Percentiles rank a stretch among this genome's conserved stretches.
Evolutionary conservation across 2,113 vertebrate genomes (phyloP).

Genomic region (Thamnaconus septentrionalis): DNA sequence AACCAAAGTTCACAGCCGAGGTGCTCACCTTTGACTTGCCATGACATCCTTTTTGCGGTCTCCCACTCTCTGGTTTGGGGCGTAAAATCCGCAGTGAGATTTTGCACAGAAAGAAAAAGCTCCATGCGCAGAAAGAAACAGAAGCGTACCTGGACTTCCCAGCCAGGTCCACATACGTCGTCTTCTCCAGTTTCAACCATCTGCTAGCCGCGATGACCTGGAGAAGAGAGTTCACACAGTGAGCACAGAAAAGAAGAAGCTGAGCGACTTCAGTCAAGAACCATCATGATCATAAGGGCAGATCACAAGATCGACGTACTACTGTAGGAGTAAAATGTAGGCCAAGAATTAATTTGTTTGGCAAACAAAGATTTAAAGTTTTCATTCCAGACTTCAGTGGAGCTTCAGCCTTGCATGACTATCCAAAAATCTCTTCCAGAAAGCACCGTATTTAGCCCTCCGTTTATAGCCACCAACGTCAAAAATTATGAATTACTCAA

Average conservation of each 20-base stretch:
- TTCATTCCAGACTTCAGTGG: too few species aligned
- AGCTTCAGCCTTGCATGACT: too few species aligned
- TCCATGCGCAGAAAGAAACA: not conserved
- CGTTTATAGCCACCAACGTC: too few species aligned
- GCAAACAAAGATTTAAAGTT: too few species aligned
- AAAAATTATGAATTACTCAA: too few species aligned
- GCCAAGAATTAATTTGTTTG: too few species aligned
- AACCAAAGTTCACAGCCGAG: conserved; percentile 78
- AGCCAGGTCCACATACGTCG: conserved; percentile 88
- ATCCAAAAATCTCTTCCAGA: too few species aligned
- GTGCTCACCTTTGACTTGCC: conserved; percentile 68
- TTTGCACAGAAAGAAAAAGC: not conserved
- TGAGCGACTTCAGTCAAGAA: not conserved
- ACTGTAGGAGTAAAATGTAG: too few species aligned
- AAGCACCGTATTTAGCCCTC: too few species aligned
- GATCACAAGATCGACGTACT: too few species aligned
- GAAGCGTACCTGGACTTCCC: conserved; percentile 86
- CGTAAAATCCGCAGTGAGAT: not conserved
- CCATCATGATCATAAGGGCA: too few species aligned
- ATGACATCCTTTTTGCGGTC: conserved; percentile 88
- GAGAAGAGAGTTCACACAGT: conserved; percentile 13
- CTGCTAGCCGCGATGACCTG: conserved; percentile 85
- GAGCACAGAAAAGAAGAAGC: not conserved
- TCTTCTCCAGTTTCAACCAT: conserved; percentile 92
- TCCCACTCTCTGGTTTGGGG: conserved; percentile 85